phyloP scores from a whole-genome alignment of 2,113 vertebrate genomes.

The Galbula dea region DNA sequence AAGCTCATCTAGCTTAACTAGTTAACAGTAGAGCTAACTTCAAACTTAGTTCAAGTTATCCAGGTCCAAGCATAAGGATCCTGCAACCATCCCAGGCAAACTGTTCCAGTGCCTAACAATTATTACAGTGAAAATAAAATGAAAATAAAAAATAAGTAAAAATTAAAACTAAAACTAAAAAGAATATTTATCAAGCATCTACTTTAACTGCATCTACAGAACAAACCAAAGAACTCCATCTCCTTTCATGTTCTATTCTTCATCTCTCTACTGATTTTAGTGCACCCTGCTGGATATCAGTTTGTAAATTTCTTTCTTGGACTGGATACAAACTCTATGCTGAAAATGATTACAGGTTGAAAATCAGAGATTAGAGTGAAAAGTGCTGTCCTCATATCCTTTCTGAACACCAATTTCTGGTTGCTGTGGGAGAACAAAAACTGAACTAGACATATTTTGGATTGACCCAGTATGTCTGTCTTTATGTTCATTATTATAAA shows the following conservation, averaged over 20 bases:
- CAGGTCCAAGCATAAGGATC: not conserved
- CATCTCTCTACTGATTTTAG: not conserved
- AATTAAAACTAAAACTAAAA: too few species aligned
- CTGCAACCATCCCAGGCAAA: not conserved
- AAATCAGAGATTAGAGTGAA: not conserved
- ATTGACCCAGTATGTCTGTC: not conserved
- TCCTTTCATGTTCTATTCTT: not conserved
- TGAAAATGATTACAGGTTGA: not conserved
- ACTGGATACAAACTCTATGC: not conserved
- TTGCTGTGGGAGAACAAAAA: not conserved
- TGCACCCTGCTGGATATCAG: not conserved
- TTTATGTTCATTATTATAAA: not conserved
- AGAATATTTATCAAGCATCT: too few species aligned
- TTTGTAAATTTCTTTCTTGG: not conserved
- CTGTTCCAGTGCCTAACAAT: not conserved
- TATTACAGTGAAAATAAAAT: not conserved
- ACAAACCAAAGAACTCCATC: not conserved
- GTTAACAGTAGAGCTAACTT: not conserved
- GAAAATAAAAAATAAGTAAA: too few species aligned
- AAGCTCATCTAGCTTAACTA: not conserved
- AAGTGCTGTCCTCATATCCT: not conserved
- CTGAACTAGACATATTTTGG: not conserved
- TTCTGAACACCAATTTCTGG: not conserved
- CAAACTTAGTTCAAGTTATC: too few species aligned
- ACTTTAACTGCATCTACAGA: too few species aligned